Conservation (phyloP, 1,140 invertebrate species). For the Drosophila kepulauana region DNA sequence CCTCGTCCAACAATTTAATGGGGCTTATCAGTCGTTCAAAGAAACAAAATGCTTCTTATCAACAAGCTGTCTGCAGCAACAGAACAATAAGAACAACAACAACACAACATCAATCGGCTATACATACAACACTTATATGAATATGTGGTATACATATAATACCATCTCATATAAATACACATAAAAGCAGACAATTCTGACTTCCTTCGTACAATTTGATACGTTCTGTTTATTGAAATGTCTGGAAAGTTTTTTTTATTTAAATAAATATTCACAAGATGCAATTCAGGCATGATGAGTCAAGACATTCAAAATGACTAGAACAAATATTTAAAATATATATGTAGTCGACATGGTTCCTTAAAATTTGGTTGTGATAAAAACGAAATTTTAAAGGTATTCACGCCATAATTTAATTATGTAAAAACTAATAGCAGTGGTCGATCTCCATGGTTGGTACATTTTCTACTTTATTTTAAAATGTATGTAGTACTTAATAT, state of each 20-base stretch:
- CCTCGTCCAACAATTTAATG: conserved; percentile 54
- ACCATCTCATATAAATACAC: background rate
- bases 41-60: conserved; percentile 56
- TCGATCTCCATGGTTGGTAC: too few species aligned
- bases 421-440: too few species aligned
- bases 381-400: too few species aligned
- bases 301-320: background rate
- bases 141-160: conserved; percentile 5
- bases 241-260: conserved; percentile 29
- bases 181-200: conserved; percentile 1
- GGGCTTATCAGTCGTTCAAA: conserved; percentile 57
- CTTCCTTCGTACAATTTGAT: conserved; percentile 13
- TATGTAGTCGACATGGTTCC: too few species aligned
- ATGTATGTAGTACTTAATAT: too few species aligned
- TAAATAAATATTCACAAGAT: conserved; percentile 8
- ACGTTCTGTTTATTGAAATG: conserved; percentile 25
- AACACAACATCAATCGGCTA: conserved; percentile 22
- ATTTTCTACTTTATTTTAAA: too few species aligned
- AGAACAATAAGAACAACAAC: conserved; percentile 5
- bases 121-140: conserved; percentile 1
- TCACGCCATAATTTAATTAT: too few species aligned
- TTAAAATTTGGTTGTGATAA: too few species aligned
- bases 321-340: too few species aligned
- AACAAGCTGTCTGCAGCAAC: conserved; percentile 38
- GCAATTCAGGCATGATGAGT: background rate